These are phyloP conservation scores for Hydrozoanthus gracilis DNA, from an alignment of 92 coral and sea anemone species.

Conservation along the genomic window DNA sequence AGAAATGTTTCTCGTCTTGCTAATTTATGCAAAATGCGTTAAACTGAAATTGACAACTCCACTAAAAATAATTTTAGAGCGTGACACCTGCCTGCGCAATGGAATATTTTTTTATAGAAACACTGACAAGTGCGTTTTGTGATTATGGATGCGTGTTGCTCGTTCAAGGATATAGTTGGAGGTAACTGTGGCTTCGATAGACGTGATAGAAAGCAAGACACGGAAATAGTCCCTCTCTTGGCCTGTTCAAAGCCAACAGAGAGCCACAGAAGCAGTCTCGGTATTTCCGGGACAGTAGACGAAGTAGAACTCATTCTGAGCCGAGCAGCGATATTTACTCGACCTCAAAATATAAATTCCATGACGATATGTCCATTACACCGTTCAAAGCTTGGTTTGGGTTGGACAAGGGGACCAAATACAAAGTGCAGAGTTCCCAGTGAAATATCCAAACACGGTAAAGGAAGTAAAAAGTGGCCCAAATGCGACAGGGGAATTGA, in stretches of 20 bases:
- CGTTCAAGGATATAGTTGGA: background rate
- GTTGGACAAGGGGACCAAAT: conserved; percentile 75
- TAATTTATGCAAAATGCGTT: background rate
- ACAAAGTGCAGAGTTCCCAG: conserved; percentile 74
- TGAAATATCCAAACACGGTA: conserved; percentile 60
- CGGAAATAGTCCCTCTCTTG: background rate
- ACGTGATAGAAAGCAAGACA: too few relatives aligned
- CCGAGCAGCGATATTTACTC: conserved; percentile 61
- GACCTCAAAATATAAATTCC: conserved; percentile 36
- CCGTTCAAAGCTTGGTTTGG: conserved; percentile 68
- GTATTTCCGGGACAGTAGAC: conserved; percentile 64
- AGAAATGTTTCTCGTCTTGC: background rate
- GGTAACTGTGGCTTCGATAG: background rate
- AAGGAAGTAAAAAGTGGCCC: conserved; percentile 69
- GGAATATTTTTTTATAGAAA: background rate
- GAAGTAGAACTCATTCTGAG: conserved; percentile 74
- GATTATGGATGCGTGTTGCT: background rate
- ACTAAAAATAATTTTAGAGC: background rate
- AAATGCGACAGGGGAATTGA: conserved; percentile 74
- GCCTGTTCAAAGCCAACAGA: conserved; percentile 62
- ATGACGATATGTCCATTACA: conserved; percentile 79
- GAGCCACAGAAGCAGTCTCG: conserved; percentile 47
- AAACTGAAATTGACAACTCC: background rate
- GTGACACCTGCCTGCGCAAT: conserved; percentile 7
- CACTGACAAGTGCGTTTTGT: background rate